A percentile compares a stretch with the other conserved stretches of the same genome.
These are phyloP conservation scores for Pyrrhopygopsis socrates DNA, from an alignment of 2,888 invertebrate species.

Conservation along the genomic window DNA sequence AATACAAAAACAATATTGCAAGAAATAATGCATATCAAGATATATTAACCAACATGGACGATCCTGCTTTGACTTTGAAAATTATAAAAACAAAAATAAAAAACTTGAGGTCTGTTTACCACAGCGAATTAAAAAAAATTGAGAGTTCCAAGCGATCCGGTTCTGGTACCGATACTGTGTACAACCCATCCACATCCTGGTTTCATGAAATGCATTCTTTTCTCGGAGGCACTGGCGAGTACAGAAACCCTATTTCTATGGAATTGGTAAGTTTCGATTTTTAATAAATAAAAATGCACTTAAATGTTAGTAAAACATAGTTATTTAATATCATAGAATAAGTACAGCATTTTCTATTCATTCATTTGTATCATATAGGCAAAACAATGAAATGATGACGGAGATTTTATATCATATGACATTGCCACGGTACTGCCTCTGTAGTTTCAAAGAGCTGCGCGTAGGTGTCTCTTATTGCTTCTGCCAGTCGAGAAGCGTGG, in stretches of 20 bases:
- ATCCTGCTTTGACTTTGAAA: background rate
- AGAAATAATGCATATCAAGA: background rate
- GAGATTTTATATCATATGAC: slow-evolving; percentile 54
- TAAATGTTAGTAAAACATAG: slow-evolving; percentile 23
- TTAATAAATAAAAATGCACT: slow-evolving; percentile 40
- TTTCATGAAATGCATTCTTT: slow-evolving; percentile 44
- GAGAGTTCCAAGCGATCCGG: slow-evolving; percentile 76
- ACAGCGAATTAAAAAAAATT: slow-evolving; percentile 64
- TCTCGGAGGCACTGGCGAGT: slow-evolving; percentile 36
- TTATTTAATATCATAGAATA: slow-evolving; percentile 40
- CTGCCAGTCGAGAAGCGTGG: slow-evolving; percentile 8
- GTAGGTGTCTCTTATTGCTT: slow-evolving; percentile 60
- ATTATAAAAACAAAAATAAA: background rate
- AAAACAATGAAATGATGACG: background rate
- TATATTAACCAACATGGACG: background rate
- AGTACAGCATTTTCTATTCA: slow-evolving; percentile 29
- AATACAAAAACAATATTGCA: background rate
- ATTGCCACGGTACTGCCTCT: slow-evolving; percentile 70
- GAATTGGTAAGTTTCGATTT: slow-evolving; percentile 25
- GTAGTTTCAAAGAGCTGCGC: slow-evolving; percentile 71
- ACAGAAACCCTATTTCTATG: slow-evolving; percentile 23
- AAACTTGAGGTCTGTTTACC: slow-evolving; percentile 74
- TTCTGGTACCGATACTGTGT: slow-evolving; percentile 67
- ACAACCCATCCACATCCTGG: slow-evolving; percentile 35
- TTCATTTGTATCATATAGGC: slow-evolving; percentile 12